Conservation (phyloP, 2,113 vertebrate species). For the Pleuronectes platessa region DNA sequence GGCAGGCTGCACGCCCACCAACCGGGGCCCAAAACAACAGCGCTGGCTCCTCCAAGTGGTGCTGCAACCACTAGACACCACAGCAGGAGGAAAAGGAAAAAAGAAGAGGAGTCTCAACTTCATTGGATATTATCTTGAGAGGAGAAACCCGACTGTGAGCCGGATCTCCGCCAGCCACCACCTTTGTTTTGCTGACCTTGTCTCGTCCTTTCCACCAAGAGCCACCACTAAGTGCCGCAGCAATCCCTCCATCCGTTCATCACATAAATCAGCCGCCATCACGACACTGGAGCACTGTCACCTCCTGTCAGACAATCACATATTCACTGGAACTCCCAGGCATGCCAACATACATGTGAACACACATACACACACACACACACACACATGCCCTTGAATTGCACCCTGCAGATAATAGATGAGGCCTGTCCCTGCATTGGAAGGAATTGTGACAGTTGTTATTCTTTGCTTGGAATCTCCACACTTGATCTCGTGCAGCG, state of each 20-base stretch:
- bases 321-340: slow-evolving; percentile 9
- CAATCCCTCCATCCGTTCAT: slow-evolving; percentile 14
- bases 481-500: slow-evolving; percentile 16
- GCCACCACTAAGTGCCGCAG: slow-evolving; percentile 6
- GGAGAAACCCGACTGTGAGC: background rate
- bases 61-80: background rate
- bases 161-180: background rate
- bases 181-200: slow-evolving; percentile 40
- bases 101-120: background rate
- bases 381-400: slow-evolving; percentile 16
- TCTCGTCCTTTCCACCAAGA: slow-evolving; percentile 40
- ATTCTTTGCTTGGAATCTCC: slow-evolving; percentile 7
- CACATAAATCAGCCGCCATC: slow-evolving; percentile 51
- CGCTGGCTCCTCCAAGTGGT: slow-evolving; percentile 71
- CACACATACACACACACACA: background rate
- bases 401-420: slow-evolving; percentile 5
- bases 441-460: slow-evolving; percentile 18
- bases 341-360: background rate
- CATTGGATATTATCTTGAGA: background rate
- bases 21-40: slow-evolving; percentile 12
- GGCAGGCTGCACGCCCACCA: background rate
- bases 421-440: slow-evolving; percentile 11
- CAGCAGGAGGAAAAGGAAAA: background rate
- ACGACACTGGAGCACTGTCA: slow-evolving; percentile 26
- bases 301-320: slow-evolving; percentile 14